Conservation (phyloP, 2,113 vertebrate species). For the Osmerus eperlanus region DNA sequence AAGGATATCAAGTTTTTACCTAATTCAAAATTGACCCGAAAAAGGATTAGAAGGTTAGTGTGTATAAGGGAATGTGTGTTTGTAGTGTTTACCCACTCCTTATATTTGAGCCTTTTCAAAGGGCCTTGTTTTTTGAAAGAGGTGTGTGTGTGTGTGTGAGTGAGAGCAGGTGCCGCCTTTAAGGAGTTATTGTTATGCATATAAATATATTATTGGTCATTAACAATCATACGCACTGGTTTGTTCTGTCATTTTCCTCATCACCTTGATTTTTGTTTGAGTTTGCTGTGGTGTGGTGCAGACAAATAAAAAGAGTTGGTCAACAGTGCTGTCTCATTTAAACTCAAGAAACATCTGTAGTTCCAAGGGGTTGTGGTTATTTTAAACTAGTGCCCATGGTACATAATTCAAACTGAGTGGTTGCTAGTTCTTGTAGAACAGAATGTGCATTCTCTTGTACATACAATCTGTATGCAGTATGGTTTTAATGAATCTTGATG, state of each 20-base stretch:
- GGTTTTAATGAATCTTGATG: no score
- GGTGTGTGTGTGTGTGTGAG: constrained; percentile 8
- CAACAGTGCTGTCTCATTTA: background rate
- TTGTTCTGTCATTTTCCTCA: constrained; percentile 22
- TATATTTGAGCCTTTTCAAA: constrained; percentile 1
- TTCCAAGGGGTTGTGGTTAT: no score
- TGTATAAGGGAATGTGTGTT: background rate
- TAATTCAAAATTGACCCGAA: background rate
- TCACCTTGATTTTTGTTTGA: background rate
- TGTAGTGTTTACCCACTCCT: background rate
- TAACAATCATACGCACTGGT: constrained; percentile 5
- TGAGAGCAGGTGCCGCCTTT: constrained; percentile 21
- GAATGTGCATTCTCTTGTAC: no score
- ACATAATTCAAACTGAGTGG: no score
- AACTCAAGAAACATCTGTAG: no score
- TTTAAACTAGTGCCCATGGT: no score
- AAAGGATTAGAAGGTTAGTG: no score
- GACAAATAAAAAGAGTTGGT: constrained; percentile 42
- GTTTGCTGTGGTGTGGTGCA: constrained; percentile 24
- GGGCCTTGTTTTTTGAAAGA: background rate
- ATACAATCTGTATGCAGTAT: no score
- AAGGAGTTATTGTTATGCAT: constrained; percentile 2
- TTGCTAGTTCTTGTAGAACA: no score
- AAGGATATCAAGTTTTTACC: background rate
- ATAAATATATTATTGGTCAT: constrained; percentile 12